Evolutionary conservation across 2,888 invertebrate genomes (phyloP).

Genomic region (Drosophila emarginata): DNA sequence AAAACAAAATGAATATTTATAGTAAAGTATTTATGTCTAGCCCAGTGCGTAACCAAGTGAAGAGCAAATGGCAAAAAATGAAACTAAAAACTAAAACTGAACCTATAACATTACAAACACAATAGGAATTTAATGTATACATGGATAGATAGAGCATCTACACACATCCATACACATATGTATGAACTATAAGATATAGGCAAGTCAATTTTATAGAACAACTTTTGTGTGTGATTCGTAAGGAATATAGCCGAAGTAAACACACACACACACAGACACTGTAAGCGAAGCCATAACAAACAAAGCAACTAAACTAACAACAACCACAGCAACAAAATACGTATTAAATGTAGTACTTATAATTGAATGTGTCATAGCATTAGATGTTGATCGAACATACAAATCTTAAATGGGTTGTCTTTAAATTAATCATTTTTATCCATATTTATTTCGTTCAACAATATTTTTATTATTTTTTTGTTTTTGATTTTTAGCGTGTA

Average conservation of each 20-base stretch:
- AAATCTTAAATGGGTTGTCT: constrained; percentile 19
- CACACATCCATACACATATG: neutral
- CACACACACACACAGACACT: constrained; percentile 22
- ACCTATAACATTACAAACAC: constrained; percentile 17
- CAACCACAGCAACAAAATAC: constrained; percentile 37
- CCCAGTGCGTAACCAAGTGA: constrained; percentile 6
- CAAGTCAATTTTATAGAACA: constrained; percentile 61
- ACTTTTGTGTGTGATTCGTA: constrained; percentile 43
- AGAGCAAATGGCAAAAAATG: neutral
- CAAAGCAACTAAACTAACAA: constrained; percentile 34
- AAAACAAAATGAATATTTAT: constrained; percentile 9
- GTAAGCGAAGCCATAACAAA: constrained; percentile 49
- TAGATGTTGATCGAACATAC: constrained; percentile 15
- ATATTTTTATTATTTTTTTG: constrained; percentile 39
- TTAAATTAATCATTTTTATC: constrained; percentile 6
- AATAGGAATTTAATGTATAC: constrained; percentile 30
- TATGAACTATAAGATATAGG: constrained; percentile 21
- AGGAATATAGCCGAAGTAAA: constrained; percentile 9
- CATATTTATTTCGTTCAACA: constrained; percentile 22
- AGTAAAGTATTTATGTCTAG: constrained; percentile 3
- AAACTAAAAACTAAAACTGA: neutral
- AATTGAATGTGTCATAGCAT: constrained; percentile 64
- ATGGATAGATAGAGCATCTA: neutral
- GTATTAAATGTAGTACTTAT: constrained; percentile 57
- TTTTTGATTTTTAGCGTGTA: constrained; percentile 22